phyloP scores from a whole-genome alignment of 2,888 invertebrate genomes.

The Heteromyza rotundicornis region DNA sequence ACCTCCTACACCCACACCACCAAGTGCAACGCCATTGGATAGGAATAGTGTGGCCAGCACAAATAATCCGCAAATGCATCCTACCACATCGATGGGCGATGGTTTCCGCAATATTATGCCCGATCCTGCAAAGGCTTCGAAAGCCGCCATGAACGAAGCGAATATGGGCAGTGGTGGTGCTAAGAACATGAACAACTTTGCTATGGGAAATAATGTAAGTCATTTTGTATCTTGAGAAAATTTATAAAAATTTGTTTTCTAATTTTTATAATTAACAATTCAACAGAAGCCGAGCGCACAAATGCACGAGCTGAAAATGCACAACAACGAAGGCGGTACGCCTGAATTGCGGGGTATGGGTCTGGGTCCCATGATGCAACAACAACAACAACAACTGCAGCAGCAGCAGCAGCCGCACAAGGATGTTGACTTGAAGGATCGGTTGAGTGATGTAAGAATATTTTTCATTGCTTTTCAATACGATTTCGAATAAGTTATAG shows the following conservation, averaged over 20 bases:
- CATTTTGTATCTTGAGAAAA: no score
- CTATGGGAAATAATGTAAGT: constrained; percentile 15
- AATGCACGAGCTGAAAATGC: constrained; percentile 32
- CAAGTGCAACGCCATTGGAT: neutral
- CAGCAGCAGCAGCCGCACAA: constrained; percentile 33
- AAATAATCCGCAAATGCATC: constrained; percentile 15
- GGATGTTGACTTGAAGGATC: constrained; percentile 66
- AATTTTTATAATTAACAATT: neutral
- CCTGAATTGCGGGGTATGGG: neutral
- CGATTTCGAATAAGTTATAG: no score
- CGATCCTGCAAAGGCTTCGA: constrained; percentile 23
- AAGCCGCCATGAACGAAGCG: constrained; percentile 14
- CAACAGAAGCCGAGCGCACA: constrained; percentile 34
- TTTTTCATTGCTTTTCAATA: no score
- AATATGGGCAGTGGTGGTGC: no score
- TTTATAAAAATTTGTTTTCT: neutral
- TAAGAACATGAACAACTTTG: constrained; percentile 3
- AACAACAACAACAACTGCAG: constrained; percentile 26
- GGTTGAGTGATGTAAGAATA: constrained; percentile 82
- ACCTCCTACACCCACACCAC: constrained; percentile 25
- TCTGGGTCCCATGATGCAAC: neutral
- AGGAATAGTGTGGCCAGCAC: constrained; percentile 18
- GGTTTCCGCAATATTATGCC: constrained; percentile 9
- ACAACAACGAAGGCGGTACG: constrained; percentile 23
- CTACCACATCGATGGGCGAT: constrained; percentile 18